Evolutionary conservation across 1,140 invertebrate genomes (phyloP).

Genomic region (Amphibalanus amphitrite): DNA sequence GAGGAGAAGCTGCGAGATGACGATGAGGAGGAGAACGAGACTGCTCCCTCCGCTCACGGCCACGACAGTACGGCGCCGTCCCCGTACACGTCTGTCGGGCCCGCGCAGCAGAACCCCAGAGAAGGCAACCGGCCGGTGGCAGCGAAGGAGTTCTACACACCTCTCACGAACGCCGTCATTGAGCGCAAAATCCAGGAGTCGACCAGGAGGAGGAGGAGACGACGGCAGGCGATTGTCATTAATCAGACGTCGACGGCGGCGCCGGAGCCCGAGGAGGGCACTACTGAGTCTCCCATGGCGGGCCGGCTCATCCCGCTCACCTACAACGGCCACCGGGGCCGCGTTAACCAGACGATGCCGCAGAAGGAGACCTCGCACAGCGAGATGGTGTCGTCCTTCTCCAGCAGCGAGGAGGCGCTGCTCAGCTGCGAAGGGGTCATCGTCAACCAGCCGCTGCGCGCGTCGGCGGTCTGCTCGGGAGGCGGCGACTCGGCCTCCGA

Average conservation of each 20-base stretch:
- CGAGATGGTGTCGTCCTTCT: slow-evolving; percentile 61
- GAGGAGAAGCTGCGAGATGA: no score
- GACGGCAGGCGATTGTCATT: no score
- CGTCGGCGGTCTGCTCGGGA: slow-evolving; percentile 38
- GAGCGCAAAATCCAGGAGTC: slow-evolving; percentile 3
- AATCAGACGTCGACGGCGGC: no score
- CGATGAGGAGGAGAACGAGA: no score
- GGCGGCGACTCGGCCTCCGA: background rate
- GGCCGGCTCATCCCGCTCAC: background rate
- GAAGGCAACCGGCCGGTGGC: no score
- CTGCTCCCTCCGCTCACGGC: no score
- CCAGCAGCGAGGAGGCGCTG: slow-evolving; percentile 51
- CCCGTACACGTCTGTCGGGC: no score
- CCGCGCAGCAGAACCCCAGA: no score
- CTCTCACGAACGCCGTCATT: slow-evolving; percentile 9
- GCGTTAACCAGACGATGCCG: slow-evolving; percentile 18
- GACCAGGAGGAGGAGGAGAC: background rate
- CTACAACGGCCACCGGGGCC: slow-evolving; percentile 10
- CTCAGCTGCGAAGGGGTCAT: slow-evolving; percentile 52
- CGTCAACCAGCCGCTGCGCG: slow-evolving; percentile 45
- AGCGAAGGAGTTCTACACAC: no score
- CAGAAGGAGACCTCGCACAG: slow-evolving; percentile 32
- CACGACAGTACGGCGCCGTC: no score
- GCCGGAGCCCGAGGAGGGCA: no score
- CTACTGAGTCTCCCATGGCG: background rate